phyloP scores from a whole-genome alignment of 23 tunicate genomes.

The Halocynthia aurantium region DNA sequence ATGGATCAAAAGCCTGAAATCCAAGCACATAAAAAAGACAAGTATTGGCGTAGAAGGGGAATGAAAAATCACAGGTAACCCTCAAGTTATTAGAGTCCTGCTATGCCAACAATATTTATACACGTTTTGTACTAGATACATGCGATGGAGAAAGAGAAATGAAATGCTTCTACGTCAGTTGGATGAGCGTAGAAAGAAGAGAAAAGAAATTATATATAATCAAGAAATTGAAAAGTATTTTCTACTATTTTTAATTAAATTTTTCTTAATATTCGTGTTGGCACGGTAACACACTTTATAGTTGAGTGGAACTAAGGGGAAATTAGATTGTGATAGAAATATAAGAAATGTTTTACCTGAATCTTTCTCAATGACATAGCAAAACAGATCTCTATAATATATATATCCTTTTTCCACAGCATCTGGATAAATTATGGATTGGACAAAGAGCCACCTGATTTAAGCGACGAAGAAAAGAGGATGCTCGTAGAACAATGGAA shows the following conservation, averaged over 20 bases:
- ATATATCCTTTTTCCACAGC: neutral
- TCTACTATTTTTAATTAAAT: neutral
- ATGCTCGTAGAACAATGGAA: slow-evolving; percentile 34
- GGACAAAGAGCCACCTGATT: slow-evolving; percentile 39
- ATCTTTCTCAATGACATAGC: too few relatives aligned
- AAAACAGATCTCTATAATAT: too few relatives aligned
- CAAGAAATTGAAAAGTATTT: slow-evolving; percentile 7
- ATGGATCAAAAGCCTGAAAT: slow-evolving; percentile 8
- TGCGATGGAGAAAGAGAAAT: slow-evolving; percentile 25
- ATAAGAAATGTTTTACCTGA: too few relatives aligned
- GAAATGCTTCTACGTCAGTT: slow-evolving; percentile 11
- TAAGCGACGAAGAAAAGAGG: slow-evolving; percentile 42
- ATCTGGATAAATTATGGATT: slow-evolving; percentile 49
- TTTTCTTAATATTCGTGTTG: neutral
- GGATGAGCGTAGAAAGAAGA: slow-evolving; percentile 1
- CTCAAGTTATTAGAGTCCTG: neutral
- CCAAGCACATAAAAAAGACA: slow-evolving; percentile 31
- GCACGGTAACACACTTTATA: neutral
- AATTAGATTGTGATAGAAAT: too few relatives aligned
- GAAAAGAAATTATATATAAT: neutral
- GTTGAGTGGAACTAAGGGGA: too few relatives aligned
- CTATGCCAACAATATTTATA: neutral
- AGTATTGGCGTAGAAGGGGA: slow-evolving; percentile 28
- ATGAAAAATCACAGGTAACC: slow-evolving; percentile 20
- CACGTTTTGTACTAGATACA: slow-evolving; percentile 3